Base-by-base conservation (phyloP, 2,113 vertebrate genomes). In the Murina feae region DNA sequence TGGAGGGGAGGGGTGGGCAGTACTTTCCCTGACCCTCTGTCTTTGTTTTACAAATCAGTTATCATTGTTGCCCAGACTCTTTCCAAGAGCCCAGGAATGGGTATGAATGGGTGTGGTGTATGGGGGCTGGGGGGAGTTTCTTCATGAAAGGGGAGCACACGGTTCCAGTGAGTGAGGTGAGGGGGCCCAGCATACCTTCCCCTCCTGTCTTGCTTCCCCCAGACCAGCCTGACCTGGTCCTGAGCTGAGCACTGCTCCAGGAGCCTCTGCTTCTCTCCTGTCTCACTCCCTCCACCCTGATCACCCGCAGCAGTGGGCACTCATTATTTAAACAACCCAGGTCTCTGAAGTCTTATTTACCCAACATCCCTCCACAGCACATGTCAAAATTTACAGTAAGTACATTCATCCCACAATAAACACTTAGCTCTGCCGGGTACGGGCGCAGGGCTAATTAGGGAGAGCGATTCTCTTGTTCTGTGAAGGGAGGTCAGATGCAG, bases 331-430 rank as follows among this genome's bases (percentile, higher is more conserved):
- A 98, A 96, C 97, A 97, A 94, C 96, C 97, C 37, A 37, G 96
- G 97, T 97, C 97, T 97, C 98, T 74, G 92, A 69, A 98, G 96
- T 96, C 97, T 97, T 97, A 97, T 97, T 98, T 97, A 96, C 97
- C 97, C 35, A 76, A 97, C 93, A 85, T 97, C 97, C 96, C 97
- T 96, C 95, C 79, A 51, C 90, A 93, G 98, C 98, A 97, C 97
- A 97, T 98, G 98, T 96, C 98, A 98, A 97, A 98, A 98, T 97
- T 98, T 97, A 97, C 96, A 96, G 98, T 91, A 92, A 97, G 97
- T 91, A 96, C 97, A 96, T 96, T 97, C 90, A n/a, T 96, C 96
- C 97, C 35, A 58, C 97, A 93, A 97, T 97, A 98, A 98, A 97
- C 97, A 97, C 97, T 98, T 97, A 98, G 97, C 97, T 98, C 97